Evolutionary conservation across 2,888 invertebrate species (phyloP), one percentile per base, ranked within the genome.

Genomic region (Coremacera marginata): DNA sequence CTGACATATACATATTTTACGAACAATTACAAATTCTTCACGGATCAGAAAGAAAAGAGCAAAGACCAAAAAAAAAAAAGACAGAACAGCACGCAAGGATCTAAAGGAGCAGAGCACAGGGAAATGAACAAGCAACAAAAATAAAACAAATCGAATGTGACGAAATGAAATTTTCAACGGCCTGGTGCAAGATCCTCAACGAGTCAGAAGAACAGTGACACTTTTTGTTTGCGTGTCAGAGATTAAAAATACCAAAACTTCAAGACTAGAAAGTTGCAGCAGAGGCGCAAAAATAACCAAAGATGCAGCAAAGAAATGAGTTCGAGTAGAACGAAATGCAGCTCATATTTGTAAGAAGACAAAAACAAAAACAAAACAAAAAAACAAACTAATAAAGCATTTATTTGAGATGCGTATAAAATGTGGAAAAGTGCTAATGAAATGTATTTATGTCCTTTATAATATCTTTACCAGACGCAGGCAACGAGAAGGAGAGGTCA

Each of bases 61-160:
- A 16, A 22, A 22, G 37, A 71, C 19, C 70, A 51, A 34, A 22
- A 22, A 19, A 71, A 22, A 60, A 51, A 67, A 52, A 34, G 55
- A 16, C 44, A 52, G 27, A 72, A 37, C 72, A 75, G 73, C 60
- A 77, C 49, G 70, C 60, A 67, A 34, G 3, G n/a, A 52, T 16
- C 31, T 27, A 57, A 57, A 57, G 5, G 16, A 27, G 31, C 25
- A 72, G 57, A 70, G 22, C 57, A 14, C 1, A 44, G 19, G 25
- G 55, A 52, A 22, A 63, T 49, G 5, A 44, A 51, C 25, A 19
- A 49, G 49, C 37, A 51, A 14, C 19, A 72, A 76, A 79, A 85
- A 86, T 84, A 82, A 82, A 80, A 82, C 84, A 87, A 87, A 87
- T 87, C 83, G 85, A 83, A 84, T 86, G 87, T 87, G 87, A 88